Conservation (phyloP, 2,888 invertebrate genomes). For the Leucania comma region DNA sequence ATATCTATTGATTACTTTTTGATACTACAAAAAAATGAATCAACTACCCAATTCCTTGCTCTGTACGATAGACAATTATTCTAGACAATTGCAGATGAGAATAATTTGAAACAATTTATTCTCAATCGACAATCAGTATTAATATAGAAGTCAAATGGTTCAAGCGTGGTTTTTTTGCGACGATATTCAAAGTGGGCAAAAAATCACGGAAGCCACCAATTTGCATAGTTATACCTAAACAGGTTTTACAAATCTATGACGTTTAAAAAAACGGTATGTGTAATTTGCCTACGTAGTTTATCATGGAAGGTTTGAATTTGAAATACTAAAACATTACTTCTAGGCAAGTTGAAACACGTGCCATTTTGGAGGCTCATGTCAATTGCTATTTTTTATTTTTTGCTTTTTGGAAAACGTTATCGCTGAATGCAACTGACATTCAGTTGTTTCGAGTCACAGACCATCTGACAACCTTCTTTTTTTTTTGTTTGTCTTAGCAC, state of each 20-base stretch:
- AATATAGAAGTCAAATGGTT: conserved; percentile 35
- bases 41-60: background rate
- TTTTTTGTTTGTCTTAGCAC: no score
- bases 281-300: background rate
- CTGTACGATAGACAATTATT: conserved; percentile 6
- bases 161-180: conserved; percentile 2
- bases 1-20: no score
- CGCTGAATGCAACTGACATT: no score
- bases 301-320: background rate
- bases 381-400: no score
- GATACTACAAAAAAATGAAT: no score
- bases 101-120: conserved; percentile 41
- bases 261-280: background rate
- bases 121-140: conserved; percentile 29
- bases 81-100: conserved; percentile 25
- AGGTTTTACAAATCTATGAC: background rate
- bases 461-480: no score
- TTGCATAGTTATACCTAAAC: background rate
- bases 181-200: no score
- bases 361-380: no score
- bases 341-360: no score
- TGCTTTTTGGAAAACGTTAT: no score
- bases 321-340: background rate
- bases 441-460: no score
- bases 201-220: no score